Evolutionary conservation across 1,140 invertebrate species (phyloP).

Genomic region (Saccostrea echinata): DNA sequence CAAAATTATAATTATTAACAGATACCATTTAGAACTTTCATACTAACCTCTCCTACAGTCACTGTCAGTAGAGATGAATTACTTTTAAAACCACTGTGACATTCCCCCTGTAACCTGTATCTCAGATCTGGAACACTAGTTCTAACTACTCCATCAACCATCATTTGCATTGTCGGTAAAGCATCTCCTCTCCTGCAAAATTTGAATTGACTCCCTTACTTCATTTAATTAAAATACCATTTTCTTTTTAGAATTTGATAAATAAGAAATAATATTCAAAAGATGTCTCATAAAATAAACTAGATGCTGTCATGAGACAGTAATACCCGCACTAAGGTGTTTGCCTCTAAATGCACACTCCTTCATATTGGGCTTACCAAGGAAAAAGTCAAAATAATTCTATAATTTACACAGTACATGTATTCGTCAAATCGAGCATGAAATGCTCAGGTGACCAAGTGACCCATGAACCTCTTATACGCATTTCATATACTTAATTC

Average conservation of each 20-base stretch:
- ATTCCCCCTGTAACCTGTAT: not conserved
- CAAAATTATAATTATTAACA: not conserved
- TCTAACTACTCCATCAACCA: not conserved
- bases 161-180: not conserved
- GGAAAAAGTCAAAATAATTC: too few species aligned
- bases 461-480: too few species aligned
- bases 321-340: too few species aligned
- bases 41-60: not conserved
- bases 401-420: too few species aligned
- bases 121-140: not conserved
- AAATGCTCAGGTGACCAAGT: too few species aligned
- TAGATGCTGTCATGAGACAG: too few species aligned
- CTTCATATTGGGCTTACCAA: too few species aligned
- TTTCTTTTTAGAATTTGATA: not conserved
- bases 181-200: not conserved
- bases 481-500: too few species aligned
- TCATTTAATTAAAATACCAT: not conserved
- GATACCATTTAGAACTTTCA: not conserved
- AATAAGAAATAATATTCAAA: too few species aligned
- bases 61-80: not conserved
- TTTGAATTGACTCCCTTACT: not conserved
- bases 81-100: not conserved
- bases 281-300: too few species aligned
- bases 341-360: too few species aligned
- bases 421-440: too few species aligned